Percentiles rank a stretch among this genome's conserved stretches.
phyloP scores from a whole-genome alignment of 1,140 invertebrate species.

The Drosophila ercepeae region DNA sequence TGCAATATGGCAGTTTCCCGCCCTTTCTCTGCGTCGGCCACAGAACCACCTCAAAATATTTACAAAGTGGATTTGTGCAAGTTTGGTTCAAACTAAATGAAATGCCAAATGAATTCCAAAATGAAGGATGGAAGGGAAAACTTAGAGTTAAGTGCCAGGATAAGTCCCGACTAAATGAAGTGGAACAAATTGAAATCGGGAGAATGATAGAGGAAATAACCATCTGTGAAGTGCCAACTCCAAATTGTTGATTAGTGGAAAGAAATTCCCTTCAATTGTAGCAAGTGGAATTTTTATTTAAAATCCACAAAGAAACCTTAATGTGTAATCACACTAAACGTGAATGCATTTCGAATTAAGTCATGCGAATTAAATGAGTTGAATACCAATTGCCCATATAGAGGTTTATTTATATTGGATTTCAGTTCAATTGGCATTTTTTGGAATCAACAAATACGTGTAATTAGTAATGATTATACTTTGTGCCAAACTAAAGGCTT shows the following conservation, averaged over 20 bases:
- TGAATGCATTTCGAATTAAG: slow-evolving; percentile 1
- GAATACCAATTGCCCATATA: neutral
- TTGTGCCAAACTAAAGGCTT: neutral
- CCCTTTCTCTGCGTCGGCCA: neutral
- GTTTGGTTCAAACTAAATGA: slow-evolving; percentile 57
- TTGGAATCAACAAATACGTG: slow-evolving; percentile 2
- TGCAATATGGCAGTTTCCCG: slow-evolving; percentile 58
- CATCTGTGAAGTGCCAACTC: neutral
- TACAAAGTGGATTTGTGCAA: slow-evolving; percentile 75
- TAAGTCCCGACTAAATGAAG: slow-evolving; percentile 37
- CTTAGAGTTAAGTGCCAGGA: slow-evolving; percentile 27
- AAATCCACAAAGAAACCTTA: slow-evolving; percentile 1
- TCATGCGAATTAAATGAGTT: slow-evolving; percentile 1
- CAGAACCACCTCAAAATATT: slow-evolving; percentile 45
- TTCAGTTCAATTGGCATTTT: neutral
- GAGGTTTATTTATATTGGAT: neutral
- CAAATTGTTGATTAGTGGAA: neutral
- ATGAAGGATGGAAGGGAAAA: slow-evolving; percentile 29
- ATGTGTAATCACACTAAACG: slow-evolving; percentile 7
- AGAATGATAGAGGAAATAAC: neutral
- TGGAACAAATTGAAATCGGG: slow-evolving; percentile 15
- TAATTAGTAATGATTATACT: slow-evolving; percentile 12
- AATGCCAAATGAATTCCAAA: slow-evolving; percentile 68
- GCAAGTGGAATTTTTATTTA: neutral
- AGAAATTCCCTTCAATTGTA: neutral